Conservation (phyloP, 2,888 invertebrate species). For the Drepana falcataria region DNA sequence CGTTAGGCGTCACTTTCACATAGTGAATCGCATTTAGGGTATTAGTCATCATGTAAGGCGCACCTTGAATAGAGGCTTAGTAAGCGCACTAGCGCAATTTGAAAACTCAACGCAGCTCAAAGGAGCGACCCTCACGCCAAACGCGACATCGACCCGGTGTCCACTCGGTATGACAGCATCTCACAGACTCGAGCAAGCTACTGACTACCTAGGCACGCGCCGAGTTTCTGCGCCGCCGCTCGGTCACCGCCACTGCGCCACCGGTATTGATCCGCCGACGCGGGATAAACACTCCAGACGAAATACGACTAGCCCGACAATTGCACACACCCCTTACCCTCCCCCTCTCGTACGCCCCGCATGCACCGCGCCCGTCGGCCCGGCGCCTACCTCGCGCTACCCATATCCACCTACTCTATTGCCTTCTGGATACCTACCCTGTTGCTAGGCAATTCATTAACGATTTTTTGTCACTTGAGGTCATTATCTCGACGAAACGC, state of each 20-base stretch:
- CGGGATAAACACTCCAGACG: slow-evolving; percentile 79
- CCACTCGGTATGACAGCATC: slow-evolving; percentile 74
- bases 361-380: slow-evolving; percentile 52
- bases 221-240: slow-evolving; percentile 71
- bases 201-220: slow-evolving; percentile 51
- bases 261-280: slow-evolving; percentile 76
- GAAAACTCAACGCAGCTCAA: slow-evolving; percentile 63
- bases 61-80: slow-evolving; percentile 63
- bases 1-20: slow-evolving; percentile 72
- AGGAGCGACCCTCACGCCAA: slow-evolving; percentile 72
- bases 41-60: slow-evolving; percentile 64
- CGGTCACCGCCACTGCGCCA: slow-evolving; percentile 76
- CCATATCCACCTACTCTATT: slow-evolving; percentile 25
- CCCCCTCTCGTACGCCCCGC: slow-evolving; percentile 29
- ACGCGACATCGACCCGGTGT: slow-evolving; percentile 75
- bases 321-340: slow-evolving; percentile 69
- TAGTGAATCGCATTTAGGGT: slow-evolving; percentile 67
- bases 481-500: too few relatives aligned
- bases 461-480: slow-evolving; percentile 14
- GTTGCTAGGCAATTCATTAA: slow-evolving; percentile 47
- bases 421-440: slow-evolving; percentile 28
- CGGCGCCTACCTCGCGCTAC: slow-evolving; percentile 42
- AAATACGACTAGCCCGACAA: slow-evolving; percentile 75
- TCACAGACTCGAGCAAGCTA: slow-evolving; percentile 66
- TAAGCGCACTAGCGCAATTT: slow-evolving; percentile 68